phyloP scores from a whole-genome alignment of 2,113 vertebrate genomes.

The Puntigrus tetrazona region DNA sequence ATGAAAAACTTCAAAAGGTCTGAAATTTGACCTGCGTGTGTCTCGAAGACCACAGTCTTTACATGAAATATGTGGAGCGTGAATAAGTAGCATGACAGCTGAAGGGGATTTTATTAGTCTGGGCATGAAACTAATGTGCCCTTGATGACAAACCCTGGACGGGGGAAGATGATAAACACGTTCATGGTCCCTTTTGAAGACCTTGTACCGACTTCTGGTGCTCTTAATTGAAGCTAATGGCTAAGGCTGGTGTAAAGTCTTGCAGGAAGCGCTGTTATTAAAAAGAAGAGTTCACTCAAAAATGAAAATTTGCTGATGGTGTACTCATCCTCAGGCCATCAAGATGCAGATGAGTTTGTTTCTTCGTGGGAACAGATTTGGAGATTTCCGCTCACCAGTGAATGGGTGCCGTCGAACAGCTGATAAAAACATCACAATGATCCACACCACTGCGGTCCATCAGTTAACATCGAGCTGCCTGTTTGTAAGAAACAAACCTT shows the following conservation, averaged over 20 bases:
- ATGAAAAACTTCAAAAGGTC: constrained; percentile 72
- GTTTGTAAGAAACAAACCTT: too few relatives aligned
- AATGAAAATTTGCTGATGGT: neutral
- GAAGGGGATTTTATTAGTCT: constrained; percentile 63
- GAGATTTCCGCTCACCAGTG: too few relatives aligned
- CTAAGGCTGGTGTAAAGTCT: neutral
- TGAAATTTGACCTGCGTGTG: constrained; percentile 67
- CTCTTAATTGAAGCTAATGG: neutral
- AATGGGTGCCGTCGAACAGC: too few relatives aligned
- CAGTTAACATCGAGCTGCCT: too few relatives aligned
- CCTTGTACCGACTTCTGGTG: constrained; percentile 1
- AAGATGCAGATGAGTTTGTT: neutral
- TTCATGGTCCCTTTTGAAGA: constrained; percentile 46
- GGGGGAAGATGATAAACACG: constrained; percentile 68
- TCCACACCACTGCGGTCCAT: neutral
- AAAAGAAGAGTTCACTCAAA: neutral
- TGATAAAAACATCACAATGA: too few relatives aligned
- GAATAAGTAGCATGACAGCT: constrained; percentile 37
- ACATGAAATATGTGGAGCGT: constrained; percentile 50
- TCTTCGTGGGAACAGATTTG: neutral
- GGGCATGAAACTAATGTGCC: constrained; percentile 70
- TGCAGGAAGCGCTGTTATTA: neutral
- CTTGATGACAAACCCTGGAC: constrained; percentile 70
- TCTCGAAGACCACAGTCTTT: constrained; percentile 68
- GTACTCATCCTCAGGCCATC: neutral